These are phyloP conservation scores for Endomychus coccineus DNA, from an alignment of 2,888 invertebrate species.

Conservation along the genomic window DNA sequence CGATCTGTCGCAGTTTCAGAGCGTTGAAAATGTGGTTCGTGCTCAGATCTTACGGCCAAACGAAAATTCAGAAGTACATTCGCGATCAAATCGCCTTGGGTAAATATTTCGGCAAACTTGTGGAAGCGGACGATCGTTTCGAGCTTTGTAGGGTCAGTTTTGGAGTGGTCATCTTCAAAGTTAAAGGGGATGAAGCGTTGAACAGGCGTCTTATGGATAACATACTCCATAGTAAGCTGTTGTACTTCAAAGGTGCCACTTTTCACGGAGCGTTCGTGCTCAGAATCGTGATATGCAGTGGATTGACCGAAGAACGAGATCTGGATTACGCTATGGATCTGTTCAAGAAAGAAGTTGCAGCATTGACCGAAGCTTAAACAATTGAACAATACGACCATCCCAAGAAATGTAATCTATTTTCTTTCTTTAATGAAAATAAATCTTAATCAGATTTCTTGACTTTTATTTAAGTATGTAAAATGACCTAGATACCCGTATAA, in stretches of 20 bases:
- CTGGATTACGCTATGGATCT: constrained; percentile 61
- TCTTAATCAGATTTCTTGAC: too few relatives aligned
- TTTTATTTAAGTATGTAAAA: too few relatives aligned
- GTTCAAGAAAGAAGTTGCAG: too few relatives aligned
- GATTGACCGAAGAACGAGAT: constrained; percentile 60
- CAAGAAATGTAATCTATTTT: too few relatives aligned
- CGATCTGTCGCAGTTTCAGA: constrained; percentile 79
- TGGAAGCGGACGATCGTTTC: constrained; percentile 66
- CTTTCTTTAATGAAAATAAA: too few relatives aligned
- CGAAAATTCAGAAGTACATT: constrained; percentile 70
- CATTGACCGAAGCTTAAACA: too few relatives aligned
- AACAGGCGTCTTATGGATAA: constrained; percentile 66
- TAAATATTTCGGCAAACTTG: constrained; percentile 65
- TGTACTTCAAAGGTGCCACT: constrained; percentile 75
- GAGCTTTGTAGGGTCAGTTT: constrained; percentile 52
- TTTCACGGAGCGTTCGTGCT: constrained; percentile 62
- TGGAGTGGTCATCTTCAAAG: constrained; percentile 80
- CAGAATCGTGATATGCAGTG: constrained; percentile 75
- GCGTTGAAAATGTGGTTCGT: constrained; percentile 93
- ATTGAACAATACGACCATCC: too few relatives aligned
- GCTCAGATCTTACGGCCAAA: constrained; percentile 71
- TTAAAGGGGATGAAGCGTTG: constrained; percentile 68
- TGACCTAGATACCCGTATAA: too few relatives aligned
- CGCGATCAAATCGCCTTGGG: constrained; percentile 70
- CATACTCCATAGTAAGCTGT: constrained; percentile 65